Evolutionary conservation across 1,140 invertebrate genomes (phyloP), one percentile per base, ranked within the genome.

Genomic region (Caenorhabditis briggsae): DNA sequence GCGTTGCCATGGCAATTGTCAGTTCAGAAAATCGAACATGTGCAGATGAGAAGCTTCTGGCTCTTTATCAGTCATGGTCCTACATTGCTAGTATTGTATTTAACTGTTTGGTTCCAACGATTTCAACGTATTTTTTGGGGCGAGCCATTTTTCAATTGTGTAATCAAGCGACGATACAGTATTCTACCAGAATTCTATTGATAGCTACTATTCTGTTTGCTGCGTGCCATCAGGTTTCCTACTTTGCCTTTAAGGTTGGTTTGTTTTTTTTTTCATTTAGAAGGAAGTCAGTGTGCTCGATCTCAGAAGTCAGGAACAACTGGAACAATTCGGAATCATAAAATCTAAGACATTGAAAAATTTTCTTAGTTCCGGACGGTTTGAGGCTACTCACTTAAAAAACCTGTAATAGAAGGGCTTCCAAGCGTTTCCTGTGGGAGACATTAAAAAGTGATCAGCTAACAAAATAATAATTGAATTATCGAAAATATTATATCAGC

Each of bases 171-270:
- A 78, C 50, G 20, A 78, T 78, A 46, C 70, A 78, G 41, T 50
- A 78, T 23, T 50, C 70, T 16, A 78, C 70, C 5, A 78, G 70
- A n/a, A n/a, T 78, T 20, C 11, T 78, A n/a, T 53, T 78, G 8
- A 78, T 78, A 11, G n/a, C 70, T 20, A 78, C 70, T 7, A 23
- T 78, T 11, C 12, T 78, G n/a, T 78, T 50, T 78, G 70, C 46
- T 0, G 11, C 18, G 5, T 78, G 46, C 14, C 70, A 78, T 50
- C 70, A 78, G 14, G 14, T 53, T 50, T 16, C 46, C 1, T 78
- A 78, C 18, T 50, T 78, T 20, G 9, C 7, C 12, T 50, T 23
- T 9, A 78, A 78, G 46, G 70, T 78, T 18, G 11, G 59, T 12
- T 33, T 7, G 14, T n/a, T n/a, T 58, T 16, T 58, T 58, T 16